Conservation (phyloP, 2,888 invertebrate genomes). For the Caenorhabditis sulstoni region DNA sequence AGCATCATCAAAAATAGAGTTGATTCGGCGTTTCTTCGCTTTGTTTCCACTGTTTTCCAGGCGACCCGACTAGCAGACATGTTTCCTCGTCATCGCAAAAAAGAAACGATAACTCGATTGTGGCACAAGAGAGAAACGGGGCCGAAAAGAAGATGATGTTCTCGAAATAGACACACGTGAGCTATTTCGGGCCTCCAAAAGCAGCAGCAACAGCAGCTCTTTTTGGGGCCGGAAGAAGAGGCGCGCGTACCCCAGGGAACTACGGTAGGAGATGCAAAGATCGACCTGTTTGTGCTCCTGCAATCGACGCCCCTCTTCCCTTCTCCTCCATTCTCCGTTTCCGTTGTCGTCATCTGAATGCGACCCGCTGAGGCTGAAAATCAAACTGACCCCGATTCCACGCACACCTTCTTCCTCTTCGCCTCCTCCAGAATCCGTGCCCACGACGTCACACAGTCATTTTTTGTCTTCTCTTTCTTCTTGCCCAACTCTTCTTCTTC, state of each 20-base stretch:
- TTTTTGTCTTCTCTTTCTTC: conserved; percentile 40
- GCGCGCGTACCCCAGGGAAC: neutral
- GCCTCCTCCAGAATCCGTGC: conserved; percentile 8
- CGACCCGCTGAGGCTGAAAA: conserved; percentile 51
- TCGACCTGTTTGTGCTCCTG: conserved; percentile 6
- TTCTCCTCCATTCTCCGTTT: conserved; percentile 23
- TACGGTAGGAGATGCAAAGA: neutral
- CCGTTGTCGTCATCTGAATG: conserved; percentile 46
- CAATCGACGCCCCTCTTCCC: conserved; percentile 4
- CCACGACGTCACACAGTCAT: conserved; percentile 38
- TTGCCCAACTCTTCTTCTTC: conserved; percentile 15
- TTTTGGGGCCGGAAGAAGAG: no score
- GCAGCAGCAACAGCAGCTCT: no score
- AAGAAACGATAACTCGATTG: conserved; percentile 43
- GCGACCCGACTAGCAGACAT: conserved; percentile 35
- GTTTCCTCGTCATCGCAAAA: conserved; percentile 19
- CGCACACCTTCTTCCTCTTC: conserved; percentile 23
- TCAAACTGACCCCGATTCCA: conserved; percentile 24
- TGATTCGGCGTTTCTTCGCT: conserved; percentile 2
- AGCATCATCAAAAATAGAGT: conserved; percentile 54
- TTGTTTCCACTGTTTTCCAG: conserved; percentile 4
- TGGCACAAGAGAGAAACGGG: conserved; percentile 5
- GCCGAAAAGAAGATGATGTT: conserved; percentile 26
- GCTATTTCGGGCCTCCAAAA: conserved; percentile 35
- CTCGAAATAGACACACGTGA: conserved; percentile 48